Evolutionary conservation across 35 echinoderm and acorn worm species (phyloP).

Genomic region (Amphiura filiformis): DNA sequence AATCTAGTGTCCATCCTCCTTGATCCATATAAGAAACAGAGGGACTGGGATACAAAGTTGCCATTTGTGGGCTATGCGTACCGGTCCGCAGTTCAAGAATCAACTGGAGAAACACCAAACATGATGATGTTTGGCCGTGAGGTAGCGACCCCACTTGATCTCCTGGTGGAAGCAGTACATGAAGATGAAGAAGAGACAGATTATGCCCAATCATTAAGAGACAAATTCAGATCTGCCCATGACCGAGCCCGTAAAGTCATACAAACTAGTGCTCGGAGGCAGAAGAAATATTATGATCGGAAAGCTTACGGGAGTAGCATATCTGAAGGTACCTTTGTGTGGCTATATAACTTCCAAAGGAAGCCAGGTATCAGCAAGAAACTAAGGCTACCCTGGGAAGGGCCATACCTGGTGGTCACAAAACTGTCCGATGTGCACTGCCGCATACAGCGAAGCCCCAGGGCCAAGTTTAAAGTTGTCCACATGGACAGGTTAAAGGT

Average conservation of each 20-base stretch:
- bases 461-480: neutral
- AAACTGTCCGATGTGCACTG: neutral
- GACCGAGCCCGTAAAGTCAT: neutral
- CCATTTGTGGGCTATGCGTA: conserved; percentile 46
- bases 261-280: neutral
- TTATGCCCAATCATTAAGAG: neutral
- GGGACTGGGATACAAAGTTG: conserved; percentile 32
- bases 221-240: neutral
- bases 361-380: neutral
- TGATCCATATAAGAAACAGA: conserved; percentile 30
- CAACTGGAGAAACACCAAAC: conserved; percentile 25
- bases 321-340: neutral
- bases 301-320: neutral
- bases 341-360: neutral
- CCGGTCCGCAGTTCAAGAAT: conserved; percentile 23
- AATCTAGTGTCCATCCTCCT: conserved; percentile 23
- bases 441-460: neutral
- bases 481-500: neutral
- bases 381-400: neutral
- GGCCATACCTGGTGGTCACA: neutral
- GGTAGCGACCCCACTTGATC: neutral
- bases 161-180: neutral
- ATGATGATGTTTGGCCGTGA: conserved; percentile 30
- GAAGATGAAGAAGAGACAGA: neutral
- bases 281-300: neutral